Evolutionary conservation across 2,888 invertebrate genomes (phyloP), one percentile per base, ranked within the genome.

Genomic region (Timema podura): DNA sequence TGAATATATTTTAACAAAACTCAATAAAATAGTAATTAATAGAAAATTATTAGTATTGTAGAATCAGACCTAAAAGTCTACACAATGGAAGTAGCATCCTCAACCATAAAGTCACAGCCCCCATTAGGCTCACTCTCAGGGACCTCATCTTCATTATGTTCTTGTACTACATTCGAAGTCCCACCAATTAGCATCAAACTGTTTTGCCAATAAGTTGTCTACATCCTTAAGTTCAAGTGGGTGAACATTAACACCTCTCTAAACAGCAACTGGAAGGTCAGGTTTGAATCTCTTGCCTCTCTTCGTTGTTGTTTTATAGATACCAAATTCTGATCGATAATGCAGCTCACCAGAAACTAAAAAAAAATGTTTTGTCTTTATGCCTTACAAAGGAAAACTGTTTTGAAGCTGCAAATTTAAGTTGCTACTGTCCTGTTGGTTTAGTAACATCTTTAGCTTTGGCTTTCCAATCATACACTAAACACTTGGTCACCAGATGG

Each of bases 361-460:
- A 57, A 57, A 8, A 15, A 16, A n/a, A 15, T n/a, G n/a, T 57
- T 57, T 16, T 16, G 13, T n/a, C 57, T 16, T 57, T 57, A 16
- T 57, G n/a, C 57, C 16, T 57, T n/a, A 57, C 16, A 16, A 57
- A 16, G 6, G 13, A 57, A 7, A 57, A 13, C 13, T 13, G 57
- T 57, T 57, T 57, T 15, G 57, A 57, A 16, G 57, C 13, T 15
- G 57, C 7, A 57, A 57, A 57, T 16, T 8, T 7, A 13, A 57
- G 16, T n/a, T 57, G 57, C 57, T 16, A 57, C 57, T 57, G 57
- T 57, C 57, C 57, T 57, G 57, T 57, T 57, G 57, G 57, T 11
- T 57, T 57, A 57, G 57, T 16, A 16, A 57, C 9, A 6, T 57
- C 57, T 57, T 57, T 6, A 57, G 57, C n/a, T n/a, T n/a, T n/a